phyloP scores from a whole-genome alignment of 37 sponge, comb jelly and placozoan species.

The Agelas oroides region DNA sequence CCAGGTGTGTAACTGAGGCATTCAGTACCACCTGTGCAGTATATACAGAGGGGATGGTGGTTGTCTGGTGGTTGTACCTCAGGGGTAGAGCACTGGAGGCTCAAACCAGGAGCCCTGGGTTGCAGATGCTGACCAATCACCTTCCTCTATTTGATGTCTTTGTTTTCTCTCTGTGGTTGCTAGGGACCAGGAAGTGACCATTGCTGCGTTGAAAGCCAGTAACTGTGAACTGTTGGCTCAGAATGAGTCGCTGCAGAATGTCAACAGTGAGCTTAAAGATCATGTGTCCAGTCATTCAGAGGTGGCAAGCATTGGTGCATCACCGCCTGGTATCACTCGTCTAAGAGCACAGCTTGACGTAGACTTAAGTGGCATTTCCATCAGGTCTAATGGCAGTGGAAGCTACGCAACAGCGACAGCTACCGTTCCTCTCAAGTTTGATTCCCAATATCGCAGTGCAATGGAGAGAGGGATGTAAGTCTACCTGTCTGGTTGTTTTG shows the following conservation, averaged over 20 bases:
- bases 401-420: slow-evolving; percentile 8
- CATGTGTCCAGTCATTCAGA: neutral
- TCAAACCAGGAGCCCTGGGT: no score
- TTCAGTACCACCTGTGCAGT: no score
- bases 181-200: slow-evolving; percentile 33
- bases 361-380: slow-evolving; percentile 7
- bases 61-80: no score
- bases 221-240: slow-evolving; percentile 8
- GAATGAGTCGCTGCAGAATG: slow-evolving; percentile 1
- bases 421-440: slow-evolving; percentile 37
- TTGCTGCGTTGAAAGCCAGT: neutral
- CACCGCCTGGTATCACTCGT: neutral
- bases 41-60: no score
- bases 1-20: no score
- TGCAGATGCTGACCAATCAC: no score
- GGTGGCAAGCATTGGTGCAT: neutral
- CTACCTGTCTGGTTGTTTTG: no score
- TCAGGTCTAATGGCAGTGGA: neutral
- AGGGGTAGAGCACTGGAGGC: no score
- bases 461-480: slow-evolving; percentile 57
- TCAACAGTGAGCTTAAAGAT: neutral
- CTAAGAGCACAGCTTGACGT: slow-evolving; percentile 18
- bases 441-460: slow-evolving; percentile 20
- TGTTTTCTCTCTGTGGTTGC: no score
- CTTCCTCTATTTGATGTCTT: no score